phyloP scores from a whole-genome alignment of 2,113 vertebrate species.

The Alectura lathami region DNA sequence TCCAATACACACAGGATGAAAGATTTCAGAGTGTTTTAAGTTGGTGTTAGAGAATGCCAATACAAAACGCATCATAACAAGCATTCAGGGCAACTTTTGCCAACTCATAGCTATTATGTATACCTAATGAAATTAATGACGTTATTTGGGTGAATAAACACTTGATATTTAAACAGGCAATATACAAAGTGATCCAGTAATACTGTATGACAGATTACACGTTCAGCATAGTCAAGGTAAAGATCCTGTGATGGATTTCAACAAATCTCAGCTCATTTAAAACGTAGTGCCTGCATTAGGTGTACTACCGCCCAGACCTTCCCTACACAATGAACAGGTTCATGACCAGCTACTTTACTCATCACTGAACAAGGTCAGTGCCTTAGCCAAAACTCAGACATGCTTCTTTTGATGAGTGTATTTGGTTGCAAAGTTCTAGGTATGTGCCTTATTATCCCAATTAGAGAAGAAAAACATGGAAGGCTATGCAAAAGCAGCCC shows the following conservation, averaged over 20 bases:
- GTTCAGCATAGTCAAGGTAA: not conserved
- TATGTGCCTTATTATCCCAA: not conserved
- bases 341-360: not conserved
- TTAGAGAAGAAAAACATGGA: not conserved
- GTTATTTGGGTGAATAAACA: not conserved
- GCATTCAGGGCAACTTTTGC: not conserved
- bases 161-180: not conserved
- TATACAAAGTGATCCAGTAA: not conserved
- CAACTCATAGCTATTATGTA: not conserved
- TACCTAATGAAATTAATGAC: not conserved
- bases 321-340: not conserved
- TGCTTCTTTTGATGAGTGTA: not conserved
- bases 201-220: not conserved
- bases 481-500: not conserved
- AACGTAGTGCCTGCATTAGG: accelerated
- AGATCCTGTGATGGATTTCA: not conserved
- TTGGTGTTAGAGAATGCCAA: not conserved
- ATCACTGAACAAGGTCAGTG: not conserved
- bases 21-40: not conserved
- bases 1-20: not conserved
- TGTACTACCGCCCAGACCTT: not conserved
- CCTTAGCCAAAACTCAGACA: not conserved
- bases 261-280: not conserved
- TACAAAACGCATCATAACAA: not conserved
- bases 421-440: not conserved